Evolutionary conservation across 2,797 vertebrate genomes (phyloP).

Genomic region (Sebastolobus altivelis): DNA sequence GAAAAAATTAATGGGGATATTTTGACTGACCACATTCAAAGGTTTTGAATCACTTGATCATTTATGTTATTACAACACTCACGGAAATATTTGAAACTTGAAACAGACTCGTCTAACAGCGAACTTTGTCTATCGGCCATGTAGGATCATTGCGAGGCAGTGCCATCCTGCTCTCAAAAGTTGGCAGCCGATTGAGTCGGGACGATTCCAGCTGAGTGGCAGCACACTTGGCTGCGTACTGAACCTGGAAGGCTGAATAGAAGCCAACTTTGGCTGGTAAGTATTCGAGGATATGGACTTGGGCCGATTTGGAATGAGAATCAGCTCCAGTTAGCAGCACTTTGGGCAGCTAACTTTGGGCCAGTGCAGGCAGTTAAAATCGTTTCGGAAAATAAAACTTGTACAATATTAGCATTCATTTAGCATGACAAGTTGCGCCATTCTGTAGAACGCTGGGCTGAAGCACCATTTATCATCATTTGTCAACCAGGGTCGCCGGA

Average conservation of each 20-base stretch:
- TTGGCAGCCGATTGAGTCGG: not conserved
- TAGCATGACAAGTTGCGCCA: not conserved
- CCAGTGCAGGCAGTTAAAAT: not conserved
- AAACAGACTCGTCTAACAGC: not conserved
- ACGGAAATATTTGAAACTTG: not conserved
- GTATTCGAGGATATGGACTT: conserved; percentile 14
- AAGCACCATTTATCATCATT: not conserved
- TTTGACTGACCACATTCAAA: conserved; percentile 1
- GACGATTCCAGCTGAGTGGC: conserved; percentile 29
- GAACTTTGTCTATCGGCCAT: not conserved
- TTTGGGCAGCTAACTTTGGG: conserved; percentile 6
- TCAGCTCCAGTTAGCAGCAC: conserved; percentile 22
- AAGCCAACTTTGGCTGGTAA: conserved; percentile 32
- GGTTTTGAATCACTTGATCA: not conserved
- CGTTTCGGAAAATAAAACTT: not conserved
- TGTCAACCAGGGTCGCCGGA: not conserved
- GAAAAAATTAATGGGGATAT: conserved; percentile 1
- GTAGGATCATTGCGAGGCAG: conserved; percentile 1
- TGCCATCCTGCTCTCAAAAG: not conserved
- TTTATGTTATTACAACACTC: not conserved
- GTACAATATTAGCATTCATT: not conserved
- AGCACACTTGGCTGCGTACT: conserved; percentile 31
- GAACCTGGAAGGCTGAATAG: conserved; percentile 29
- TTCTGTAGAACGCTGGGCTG: not conserved
- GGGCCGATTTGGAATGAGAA: conserved; percentile 26